These are phyloP conservation scores for Nerophis ophidion DNA, from an alignment of 2,113 vertebrate species.

Conservation along the genomic window DNA sequence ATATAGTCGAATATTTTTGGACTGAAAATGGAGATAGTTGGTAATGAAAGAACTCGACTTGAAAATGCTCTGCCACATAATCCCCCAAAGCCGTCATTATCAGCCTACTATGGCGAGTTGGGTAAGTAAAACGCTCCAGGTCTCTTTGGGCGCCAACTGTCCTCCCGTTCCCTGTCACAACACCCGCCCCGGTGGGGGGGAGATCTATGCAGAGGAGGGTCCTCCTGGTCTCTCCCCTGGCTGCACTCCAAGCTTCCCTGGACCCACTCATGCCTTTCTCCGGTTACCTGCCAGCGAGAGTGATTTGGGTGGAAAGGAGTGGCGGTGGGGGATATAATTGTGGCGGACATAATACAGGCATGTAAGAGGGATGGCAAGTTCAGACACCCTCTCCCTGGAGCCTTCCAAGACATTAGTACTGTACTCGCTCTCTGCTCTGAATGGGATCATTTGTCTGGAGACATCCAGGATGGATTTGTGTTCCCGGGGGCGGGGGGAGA, in stretches of 20 bases:
- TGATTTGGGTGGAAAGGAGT: constrained; percentile 37
- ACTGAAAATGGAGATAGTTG: too few relatives aligned
- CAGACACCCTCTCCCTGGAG: constrained; percentile 71
- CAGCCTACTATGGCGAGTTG: too few relatives aligned
- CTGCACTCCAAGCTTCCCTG: constrained; percentile 52
- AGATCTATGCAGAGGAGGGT: constrained; percentile 52
- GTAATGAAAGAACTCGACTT: too few relatives aligned
- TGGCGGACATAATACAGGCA: constrained; percentile 57
- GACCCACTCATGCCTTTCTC: constrained; percentile 58
- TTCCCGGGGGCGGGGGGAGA: constrained; percentile 64
- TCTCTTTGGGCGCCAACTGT: constrained; percentile 55
- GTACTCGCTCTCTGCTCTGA: constrained; percentile 63
- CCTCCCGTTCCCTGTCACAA: constrained; percentile 52
- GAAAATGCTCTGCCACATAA: too few relatives aligned
- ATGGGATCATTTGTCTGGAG: constrained; percentile 65
- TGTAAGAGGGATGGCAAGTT: constrained; percentile 68
- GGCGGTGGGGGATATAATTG: constrained; percentile 36
- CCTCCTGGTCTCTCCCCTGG: constrained; percentile 49
- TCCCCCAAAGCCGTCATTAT: too few relatives aligned
- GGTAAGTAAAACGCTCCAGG: constrained; percentile 27
- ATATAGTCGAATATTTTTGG: too few relatives aligned
- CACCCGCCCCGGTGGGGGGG: constrained; percentile 60
- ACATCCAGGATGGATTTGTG: constrained; percentile 72
- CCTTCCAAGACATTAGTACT: constrained; percentile 63
- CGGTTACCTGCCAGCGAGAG: constrained; percentile 69